phyloP scores from a whole-genome alignment of 2,888 invertebrate species.

The Strigamia transsilvanica region DNA sequence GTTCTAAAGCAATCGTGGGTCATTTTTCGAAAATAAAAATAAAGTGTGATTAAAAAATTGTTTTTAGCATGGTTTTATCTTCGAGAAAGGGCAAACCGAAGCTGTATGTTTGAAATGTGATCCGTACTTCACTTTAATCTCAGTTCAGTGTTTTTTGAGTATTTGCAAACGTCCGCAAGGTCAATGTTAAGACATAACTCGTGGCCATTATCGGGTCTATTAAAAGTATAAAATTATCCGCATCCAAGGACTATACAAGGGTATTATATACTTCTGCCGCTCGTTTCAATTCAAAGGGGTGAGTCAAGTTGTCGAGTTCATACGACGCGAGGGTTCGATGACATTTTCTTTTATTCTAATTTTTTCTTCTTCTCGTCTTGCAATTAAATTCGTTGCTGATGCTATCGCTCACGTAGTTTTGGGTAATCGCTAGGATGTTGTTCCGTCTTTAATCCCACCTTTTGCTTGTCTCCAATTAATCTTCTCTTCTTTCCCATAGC shows the following conservation, averaged over 20 bases:
- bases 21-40: not conserved
- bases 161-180: slow-evolving; percentile 19
- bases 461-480: slow-evolving; percentile 20
- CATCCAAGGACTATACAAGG: slow-evolving; percentile 19
- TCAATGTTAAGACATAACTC: slow-evolving; percentile 40
- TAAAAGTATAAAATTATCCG: slow-evolving; percentile 37
- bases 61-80: not conserved
- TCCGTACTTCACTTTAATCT: slow-evolving; percentile 49
- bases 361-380: not conserved
- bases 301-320: slow-evolving; percentile 3
- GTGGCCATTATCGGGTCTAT: slow-evolving; percentile 45
- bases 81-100: not conserved
- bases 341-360: slow-evolving; percentile 20
- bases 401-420: not conserved
- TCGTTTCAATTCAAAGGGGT: not conserved
- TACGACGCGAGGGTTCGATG: slow-evolving; percentile 40
- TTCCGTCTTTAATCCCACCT: not conserved
- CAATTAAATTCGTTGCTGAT: slow-evolving; percentile 16
- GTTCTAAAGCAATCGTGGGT: too few relatives aligned
- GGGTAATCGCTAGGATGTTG: slow-evolving; percentile 7
- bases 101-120: not conserved
- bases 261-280: not conserved
- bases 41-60: too few relatives aligned
- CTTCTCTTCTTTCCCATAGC: slow-evolving; percentile 23
- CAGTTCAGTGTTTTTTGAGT: not conserved